Conservation (phyloP, 2,888 invertebrate species). For the Philereme vetulata region DNA sequence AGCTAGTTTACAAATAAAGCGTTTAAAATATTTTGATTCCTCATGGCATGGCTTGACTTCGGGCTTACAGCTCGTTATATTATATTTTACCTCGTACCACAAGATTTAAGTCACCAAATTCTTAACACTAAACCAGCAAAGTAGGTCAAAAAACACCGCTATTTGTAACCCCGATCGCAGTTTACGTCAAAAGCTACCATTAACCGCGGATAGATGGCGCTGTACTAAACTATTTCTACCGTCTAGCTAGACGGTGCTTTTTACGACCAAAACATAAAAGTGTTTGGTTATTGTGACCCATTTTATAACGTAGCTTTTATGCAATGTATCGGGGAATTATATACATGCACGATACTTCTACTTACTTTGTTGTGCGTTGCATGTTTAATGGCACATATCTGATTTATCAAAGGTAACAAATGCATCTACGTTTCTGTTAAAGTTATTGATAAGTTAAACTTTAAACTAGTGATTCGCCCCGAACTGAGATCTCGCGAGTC, state of each 20-base stretch:
- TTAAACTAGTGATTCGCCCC: no score
- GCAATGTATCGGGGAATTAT: conserved; percentile 31
- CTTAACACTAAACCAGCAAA: conserved; percentile 59
- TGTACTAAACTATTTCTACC: conserved; percentile 58
- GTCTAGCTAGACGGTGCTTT: conserved; percentile 44
- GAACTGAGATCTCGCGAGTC: no score
- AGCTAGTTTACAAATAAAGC: no score
- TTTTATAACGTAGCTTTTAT: conserved; percentile 48
- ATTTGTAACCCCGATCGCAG: conserved; percentile 55
- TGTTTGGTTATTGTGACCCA: conserved; percentile 59
- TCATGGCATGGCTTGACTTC: no score
- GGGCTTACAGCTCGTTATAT: no score
- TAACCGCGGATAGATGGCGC: conserved; percentile 74
- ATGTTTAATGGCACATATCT: conserved; percentile 31
- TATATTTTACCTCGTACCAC: neutral
- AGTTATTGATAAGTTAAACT: no score
- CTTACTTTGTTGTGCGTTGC: conserved; percentile 13
- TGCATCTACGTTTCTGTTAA: no score
- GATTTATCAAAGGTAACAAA: conserved; percentile 23
- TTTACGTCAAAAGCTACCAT: conserved; percentile 71
- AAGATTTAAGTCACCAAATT: conserved; percentile 27
- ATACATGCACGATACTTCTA: conserved; percentile 22
- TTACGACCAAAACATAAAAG: conserved; percentile 61
- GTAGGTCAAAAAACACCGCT: conserved; percentile 69
- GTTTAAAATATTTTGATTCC: no score